Conservation (phyloP, 2,797 vertebrate species). For the Labroides dimidiatus region DNA sequence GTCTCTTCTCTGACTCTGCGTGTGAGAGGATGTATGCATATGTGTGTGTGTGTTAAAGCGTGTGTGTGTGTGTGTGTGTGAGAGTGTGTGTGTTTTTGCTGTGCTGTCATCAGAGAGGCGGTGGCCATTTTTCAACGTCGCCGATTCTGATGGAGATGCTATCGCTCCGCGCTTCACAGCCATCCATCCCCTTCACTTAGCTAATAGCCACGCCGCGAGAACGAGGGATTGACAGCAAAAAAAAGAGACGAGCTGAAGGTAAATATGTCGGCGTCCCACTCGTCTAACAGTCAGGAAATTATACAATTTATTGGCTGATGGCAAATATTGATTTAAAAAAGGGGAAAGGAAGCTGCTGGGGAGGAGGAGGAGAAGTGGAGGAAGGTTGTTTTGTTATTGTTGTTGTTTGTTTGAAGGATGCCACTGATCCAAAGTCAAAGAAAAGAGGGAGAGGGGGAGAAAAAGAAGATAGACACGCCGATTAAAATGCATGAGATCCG, state of each 20-base stretch:
- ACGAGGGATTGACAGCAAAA: conserved; percentile 55
- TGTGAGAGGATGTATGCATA: conserved; percentile 20
- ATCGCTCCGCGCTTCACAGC: conserved; percentile 76
- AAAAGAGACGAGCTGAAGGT: conserved; percentile 62
- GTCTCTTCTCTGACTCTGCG: conserved; percentile 58
- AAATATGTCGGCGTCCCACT: conserved; percentile 74
- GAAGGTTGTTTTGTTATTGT: conserved; percentile 44
- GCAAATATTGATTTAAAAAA: conserved; percentile 85
- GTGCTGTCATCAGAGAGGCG: conserved; percentile 79
- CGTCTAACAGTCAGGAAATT: conserved; percentile 82
- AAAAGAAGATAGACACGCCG: conserved; percentile 64
- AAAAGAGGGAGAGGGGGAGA: conserved; percentile 48
- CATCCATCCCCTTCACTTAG: conserved; percentile 87
- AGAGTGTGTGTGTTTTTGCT: conserved; percentile 64
- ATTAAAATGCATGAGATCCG: conserved; percentile 83
- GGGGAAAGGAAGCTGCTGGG: conserved; percentile 22
- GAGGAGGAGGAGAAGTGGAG: not conserved
- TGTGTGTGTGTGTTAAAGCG: conserved; percentile 45
- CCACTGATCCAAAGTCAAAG: conserved; percentile 81
- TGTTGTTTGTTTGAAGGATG: conserved; percentile 79
- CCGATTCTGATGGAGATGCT: conserved; percentile 85
- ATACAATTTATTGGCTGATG: conserved; percentile 84
- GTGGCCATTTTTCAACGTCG: conserved; percentile 84
- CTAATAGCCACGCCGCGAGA: conserved; percentile 79
- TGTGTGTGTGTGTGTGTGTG: conserved; percentile 18